phyloP scores from a whole-genome alignment of 1,140 invertebrate genomes.

The Meloidogyne chitwoodi region DNA sequence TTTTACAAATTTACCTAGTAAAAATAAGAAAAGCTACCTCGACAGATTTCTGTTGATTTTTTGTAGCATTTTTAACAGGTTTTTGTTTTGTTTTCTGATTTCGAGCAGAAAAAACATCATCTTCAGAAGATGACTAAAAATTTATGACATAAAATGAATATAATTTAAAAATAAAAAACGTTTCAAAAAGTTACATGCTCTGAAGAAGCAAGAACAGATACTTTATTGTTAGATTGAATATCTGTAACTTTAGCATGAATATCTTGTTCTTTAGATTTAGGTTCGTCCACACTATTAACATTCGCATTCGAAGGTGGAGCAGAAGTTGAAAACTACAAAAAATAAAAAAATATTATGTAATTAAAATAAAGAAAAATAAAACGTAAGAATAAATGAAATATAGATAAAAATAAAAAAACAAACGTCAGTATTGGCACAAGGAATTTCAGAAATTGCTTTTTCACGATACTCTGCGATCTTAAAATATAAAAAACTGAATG shows the following conservation, averaged over 20 bases:
- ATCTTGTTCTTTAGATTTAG: constrained; percentile 12
- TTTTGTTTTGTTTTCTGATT: not conserved
- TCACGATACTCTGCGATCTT: constrained; percentile 22
- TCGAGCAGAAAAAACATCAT: not conserved
- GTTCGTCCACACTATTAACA: constrained; percentile 18
- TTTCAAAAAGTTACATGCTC: not conserved
- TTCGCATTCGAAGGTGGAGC: not conserved
- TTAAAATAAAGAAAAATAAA: too few species aligned
- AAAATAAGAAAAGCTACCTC: not conserved
- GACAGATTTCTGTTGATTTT: not conserved
- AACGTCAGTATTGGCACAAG: constrained; percentile 9
- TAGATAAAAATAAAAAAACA: not conserved
- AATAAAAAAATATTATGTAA: constrained; percentile 10
- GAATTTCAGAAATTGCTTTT: constrained; percentile 40
- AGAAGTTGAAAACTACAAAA: not conserved
- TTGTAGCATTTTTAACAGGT: not conserved
- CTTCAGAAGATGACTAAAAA: not conserved
- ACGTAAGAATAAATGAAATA: too few species aligned
- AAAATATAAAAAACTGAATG: constrained; percentile 15
- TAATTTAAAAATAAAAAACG: not conserved
- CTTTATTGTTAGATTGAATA: not conserved
- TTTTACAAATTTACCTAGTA: not conserved
- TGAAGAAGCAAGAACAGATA: not conserved
- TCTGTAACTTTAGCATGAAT: not conserved
- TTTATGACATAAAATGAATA: not conserved